Conservation (phyloP, 2,797 vertebrate genomes). For the Eulemur mongoz region DNA sequence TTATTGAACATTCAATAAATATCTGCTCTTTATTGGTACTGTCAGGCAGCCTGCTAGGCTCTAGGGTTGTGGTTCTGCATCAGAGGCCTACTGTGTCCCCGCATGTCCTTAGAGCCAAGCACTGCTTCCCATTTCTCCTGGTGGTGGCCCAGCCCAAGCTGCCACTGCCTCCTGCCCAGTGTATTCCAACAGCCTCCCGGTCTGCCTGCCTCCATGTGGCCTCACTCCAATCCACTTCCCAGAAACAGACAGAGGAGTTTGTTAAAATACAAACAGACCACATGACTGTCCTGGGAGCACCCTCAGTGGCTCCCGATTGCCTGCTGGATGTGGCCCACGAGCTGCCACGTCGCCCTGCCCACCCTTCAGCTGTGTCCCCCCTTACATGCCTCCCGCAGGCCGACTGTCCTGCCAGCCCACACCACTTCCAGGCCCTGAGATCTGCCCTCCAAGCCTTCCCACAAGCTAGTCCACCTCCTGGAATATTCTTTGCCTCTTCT, state of each 20-base stretch:
- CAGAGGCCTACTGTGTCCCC: not conserved
- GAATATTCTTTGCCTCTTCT: not conserved
- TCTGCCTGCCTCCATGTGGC: not conserved
- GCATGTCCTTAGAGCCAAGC: not conserved
- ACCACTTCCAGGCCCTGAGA: not conserved
- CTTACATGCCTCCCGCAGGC: fast-evolving
- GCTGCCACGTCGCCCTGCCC: not conserved
- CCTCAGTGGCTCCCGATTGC: not conserved
- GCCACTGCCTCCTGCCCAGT: not conserved
- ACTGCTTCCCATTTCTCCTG: not conserved
- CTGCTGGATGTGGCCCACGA: not conserved
- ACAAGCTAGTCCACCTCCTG: not conserved
- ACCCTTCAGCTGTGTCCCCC: not conserved
- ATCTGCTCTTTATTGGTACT: not conserved
- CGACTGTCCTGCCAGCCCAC: not conserved
- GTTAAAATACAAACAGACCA: not conserved
- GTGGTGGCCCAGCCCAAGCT: not conserved
- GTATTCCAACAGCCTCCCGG: not conserved
- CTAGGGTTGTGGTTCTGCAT: not conserved
- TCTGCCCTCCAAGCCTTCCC: not conserved
- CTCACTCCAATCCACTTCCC: not conserved
- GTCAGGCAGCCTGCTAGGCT: not conserved
- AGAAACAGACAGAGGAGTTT: not conserved
- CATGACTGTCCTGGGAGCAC: not conserved
- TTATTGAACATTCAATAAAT: not conserved